A percentile compares a stretch with the other conserved stretches of the same genome.
phyloP scores from a whole-genome alignment of 2,113 vertebrate genomes.

The Scortum barcoo region DNA sequence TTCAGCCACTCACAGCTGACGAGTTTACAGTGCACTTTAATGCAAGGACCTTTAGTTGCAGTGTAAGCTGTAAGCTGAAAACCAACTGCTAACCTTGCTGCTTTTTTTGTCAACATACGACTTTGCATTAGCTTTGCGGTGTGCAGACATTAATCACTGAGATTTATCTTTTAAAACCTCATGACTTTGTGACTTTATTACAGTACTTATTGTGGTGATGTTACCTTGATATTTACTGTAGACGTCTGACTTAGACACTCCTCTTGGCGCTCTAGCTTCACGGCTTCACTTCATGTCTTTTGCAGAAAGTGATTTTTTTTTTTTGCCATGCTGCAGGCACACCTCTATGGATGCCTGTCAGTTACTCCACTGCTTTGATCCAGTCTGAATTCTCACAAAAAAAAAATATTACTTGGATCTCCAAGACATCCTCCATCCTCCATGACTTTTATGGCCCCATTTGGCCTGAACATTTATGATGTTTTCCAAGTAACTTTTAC shows the following conservation, averaged over 20 bases:
- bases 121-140: constrained; percentile 32
- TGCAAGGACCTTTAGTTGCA: constrained; percentile 6
- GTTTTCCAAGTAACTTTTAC: too few relatives aligned
- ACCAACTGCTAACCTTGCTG: constrained; percentile 19
- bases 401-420: not conserved
- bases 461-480: too few relatives aligned
- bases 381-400: not conserved
- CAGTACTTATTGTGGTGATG: not conserved
- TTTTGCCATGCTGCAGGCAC: not conserved
- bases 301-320: not conserved
- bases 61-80: constrained; percentile 22
- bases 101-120: constrained; percentile 31
- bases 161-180: constrained; percentile 19
- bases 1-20: not conserved
- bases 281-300: not conserved
- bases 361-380: not conserved
- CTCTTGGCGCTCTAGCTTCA: not conserved
- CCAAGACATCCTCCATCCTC: not conserved
- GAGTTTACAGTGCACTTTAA: constrained; percentile 12
- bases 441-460: too few relatives aligned
- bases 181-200: not conserved
- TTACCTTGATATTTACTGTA: not conserved
- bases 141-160: constrained; percentile 13
- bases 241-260: not conserved
- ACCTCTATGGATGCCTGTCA: not conserved